Base-by-base conservation (phyloP, 2,113 vertebrate species). In the Vireo altiloquus region DNA sequence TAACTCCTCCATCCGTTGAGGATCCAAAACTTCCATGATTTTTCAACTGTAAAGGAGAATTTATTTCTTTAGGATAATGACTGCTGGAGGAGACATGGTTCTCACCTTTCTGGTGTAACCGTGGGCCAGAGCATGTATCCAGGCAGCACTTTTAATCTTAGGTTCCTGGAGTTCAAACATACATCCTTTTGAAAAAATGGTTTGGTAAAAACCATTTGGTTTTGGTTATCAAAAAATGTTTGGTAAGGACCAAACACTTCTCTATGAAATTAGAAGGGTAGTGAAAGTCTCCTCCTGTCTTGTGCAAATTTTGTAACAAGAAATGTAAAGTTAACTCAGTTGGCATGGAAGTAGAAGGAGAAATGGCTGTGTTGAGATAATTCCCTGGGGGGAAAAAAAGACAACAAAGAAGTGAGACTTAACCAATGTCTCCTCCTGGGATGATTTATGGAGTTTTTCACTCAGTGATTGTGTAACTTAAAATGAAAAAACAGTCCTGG, bases 241-340 rank as follows among this genome's bases (percentile, higher is more conserved):
- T n/a, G n/a, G n/a, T n/a, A n/a, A n/a, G n/a, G n/a, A 40, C 1
- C 4, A 37, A 54, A 13, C 1, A 19, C 2, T 35, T 82, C 21
- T 56, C 17, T 11, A 47, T 16, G 6, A 54, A 16, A 2, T 35
- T 44, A 60, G 15, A 56, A 70, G 4, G 11, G 4, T 33, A 30
- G 14, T 81, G 16, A 52, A 90, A 53, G 3, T 60, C 2, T 69
- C 2, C 9, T 63, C 7, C 18, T 30, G 6, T 35, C 9, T 39
- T 49, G 3, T 70, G 23, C 5, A 70, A 57, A 4, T 57, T 61
- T 65, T 60, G 13, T 46, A 40, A 33, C 14, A 72, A 21, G 6
- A 5, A 86, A 10, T 5, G 3, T 15, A 33, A 68, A 56, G 23
- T 44, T 81, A 60, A 39, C 74, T 87, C 5, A 61, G 6, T 1